A percentile compares a stretch with the other conserved stretches of the same genome.
phyloP scores from a whole-genome alignment of 2,113 vertebrate species.

The Parus major region DNA sequence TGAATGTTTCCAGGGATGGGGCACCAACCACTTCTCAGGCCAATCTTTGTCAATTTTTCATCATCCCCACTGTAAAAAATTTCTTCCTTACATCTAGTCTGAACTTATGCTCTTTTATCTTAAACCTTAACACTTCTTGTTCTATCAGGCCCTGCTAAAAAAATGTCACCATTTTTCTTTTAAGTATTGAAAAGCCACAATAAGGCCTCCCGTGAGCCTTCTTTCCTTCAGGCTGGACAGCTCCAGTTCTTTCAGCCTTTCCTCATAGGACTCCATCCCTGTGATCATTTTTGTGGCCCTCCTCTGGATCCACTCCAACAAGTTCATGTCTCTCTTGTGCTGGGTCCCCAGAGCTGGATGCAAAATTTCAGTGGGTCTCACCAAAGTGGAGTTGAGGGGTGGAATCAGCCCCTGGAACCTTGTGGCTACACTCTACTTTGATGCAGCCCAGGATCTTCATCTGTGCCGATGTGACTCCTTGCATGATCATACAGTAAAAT shows the following conservation, averaged over 20 bases:
- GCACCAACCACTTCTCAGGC: background rate
- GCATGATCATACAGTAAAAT: background rate
- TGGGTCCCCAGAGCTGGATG: rapidly evolving
- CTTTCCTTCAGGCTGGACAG: background rate
- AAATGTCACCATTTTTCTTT: background rate
- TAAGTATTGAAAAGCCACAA: background rate
- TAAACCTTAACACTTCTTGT: background rate
- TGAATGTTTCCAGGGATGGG: background rate
- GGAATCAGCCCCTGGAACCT: rapidly evolving
- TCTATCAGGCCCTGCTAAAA: background rate
- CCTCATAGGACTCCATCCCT: rapidly evolving
- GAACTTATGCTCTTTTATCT: background rate
- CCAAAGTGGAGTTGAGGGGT: rapidly evolving
- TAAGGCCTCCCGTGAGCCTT: background rate
- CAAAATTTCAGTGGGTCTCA: background rate
- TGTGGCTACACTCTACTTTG: rapidly evolving
- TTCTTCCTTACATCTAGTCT: background rate
- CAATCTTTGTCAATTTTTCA: background rate
- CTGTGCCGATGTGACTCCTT: background rate
- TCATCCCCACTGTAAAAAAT: rapidly evolving
- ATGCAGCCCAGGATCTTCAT: background rate
- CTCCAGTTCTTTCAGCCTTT: background rate
- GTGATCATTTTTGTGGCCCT: background rate
- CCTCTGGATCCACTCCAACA: rapidly evolving
- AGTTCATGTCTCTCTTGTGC: background rate